Conservation (phyloP, 2,888 invertebrate species). For the Leptura quadrifasciata region DNA sequence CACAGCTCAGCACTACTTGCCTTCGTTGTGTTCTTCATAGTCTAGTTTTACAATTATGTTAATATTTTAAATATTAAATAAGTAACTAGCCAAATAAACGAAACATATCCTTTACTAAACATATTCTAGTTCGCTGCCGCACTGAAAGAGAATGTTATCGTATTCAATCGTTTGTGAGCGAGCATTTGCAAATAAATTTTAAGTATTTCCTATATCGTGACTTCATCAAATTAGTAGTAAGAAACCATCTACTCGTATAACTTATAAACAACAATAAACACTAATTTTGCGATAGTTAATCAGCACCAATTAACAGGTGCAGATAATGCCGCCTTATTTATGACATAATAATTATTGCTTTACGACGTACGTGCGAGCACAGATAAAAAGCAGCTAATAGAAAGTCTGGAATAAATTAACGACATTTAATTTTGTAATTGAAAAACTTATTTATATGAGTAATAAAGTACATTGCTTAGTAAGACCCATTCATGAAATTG, state of each 20-base stretch:
- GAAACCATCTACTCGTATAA: constrained; percentile 13
- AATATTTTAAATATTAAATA: no score
- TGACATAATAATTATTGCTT: constrained; percentile 47
- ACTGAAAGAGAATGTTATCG: neutral
- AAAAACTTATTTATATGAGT: constrained; percentile 29
- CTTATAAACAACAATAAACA: constrained; percentile 24
- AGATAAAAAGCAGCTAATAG: constrained; percentile 27
- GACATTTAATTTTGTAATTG: constrained; percentile 21
- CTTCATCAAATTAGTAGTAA: constrained; percentile 14
- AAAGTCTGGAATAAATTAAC: constrained; percentile 33
- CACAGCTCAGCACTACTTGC: no score
- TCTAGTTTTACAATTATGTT: no score
- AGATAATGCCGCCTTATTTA: constrained; percentile 44
- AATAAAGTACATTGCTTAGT: constrained; percentile 25
- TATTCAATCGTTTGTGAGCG: neutral
- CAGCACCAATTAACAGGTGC: constrained; percentile 46
- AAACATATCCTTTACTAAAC: no score
- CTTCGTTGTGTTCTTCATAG: no score
- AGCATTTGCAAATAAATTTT: constrained; percentile 9
- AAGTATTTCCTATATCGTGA: neutral
- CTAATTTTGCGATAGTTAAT: constrained; percentile 35
- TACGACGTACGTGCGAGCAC: constrained; percentile 20
- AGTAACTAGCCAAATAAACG: no score
- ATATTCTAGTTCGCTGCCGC: neutral
- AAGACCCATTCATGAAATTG: constrained; percentile 32